phyloP scores from a whole-genome alignment of 2,888 invertebrate species.

The Callosobruchus maculatus region DNA sequence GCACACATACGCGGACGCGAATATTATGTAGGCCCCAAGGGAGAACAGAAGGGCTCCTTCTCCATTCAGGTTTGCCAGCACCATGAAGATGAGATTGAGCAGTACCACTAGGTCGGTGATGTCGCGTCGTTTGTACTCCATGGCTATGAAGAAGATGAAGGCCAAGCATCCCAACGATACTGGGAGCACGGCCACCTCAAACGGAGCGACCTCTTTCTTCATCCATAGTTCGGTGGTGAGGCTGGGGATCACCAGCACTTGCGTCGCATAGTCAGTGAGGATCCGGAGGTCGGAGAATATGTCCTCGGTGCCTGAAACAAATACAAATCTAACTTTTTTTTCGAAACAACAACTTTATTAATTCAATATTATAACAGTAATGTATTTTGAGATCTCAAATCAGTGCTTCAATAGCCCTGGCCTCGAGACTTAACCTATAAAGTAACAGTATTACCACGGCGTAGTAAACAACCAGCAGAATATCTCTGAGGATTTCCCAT shows the following conservation, averaged over 20 bases:
- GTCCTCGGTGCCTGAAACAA: slow-evolving; percentile 25
- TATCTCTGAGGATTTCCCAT: too few species aligned
- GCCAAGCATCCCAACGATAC: slow-evolving; percentile 23
- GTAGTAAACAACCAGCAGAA: too few species aligned
- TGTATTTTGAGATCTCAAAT: too few species aligned
- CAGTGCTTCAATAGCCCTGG: too few species aligned
- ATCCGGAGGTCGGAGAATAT: slow-evolving; percentile 24
- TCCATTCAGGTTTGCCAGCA: neutral
- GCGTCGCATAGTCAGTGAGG: slow-evolving; percentile 25
- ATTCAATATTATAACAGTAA: too few species aligned
- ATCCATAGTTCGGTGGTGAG: slow-evolving; percentile 25
- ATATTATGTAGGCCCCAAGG: neutral
- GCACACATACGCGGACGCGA: neutral
- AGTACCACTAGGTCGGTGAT: slow-evolving; percentile 25
- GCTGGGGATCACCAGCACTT: slow-evolving; percentile 22
- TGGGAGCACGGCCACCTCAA: slow-evolving; percentile 20
- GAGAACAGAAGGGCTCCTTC: neutral
- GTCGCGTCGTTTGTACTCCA: slow-evolving; percentile 27
- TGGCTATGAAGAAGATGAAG: slow-evolving; percentile 19
- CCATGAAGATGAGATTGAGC: neutral
- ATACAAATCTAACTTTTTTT: too few species aligned
- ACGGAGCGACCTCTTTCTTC: slow-evolving; percentile 19
- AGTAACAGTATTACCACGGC: too few species aligned
- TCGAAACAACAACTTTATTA: too few species aligned
- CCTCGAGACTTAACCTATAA: too few species aligned